Base-by-base conservation (phyloP, 2,113 vertebrate species). In the Erinaceus europaeus region DNA sequence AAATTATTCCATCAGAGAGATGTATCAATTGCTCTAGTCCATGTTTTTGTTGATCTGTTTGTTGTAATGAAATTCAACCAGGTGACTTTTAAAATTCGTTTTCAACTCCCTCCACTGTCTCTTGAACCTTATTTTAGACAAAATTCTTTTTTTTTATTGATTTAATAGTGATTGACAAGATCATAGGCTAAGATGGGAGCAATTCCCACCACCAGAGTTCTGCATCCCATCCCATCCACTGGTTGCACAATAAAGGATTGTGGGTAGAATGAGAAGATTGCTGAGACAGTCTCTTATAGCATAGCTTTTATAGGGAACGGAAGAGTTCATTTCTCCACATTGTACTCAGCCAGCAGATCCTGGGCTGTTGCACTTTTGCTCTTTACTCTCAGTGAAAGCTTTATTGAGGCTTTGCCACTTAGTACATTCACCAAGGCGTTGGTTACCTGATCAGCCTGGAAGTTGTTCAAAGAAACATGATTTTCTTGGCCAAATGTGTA, bases 401-500 rank as follows among this genome's bases (percentile, higher is more conserved):
- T 98, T 94, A n/a, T n/a, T n/a, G n/a, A 99, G 0, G 48, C 93
- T 55, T 96, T 98, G 94, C 95, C 86, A 82, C 96, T 98, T 52
- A 96, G 96, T n/a, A 98, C 52, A 0, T 94, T 97, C 90, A 98
- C 97, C 91, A 99, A 72, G 13, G 97, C 96, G 83, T 95, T 96
- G 69, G 97, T 98, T 87, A 99, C 98, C 94, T 99, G 98, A n/a
- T 99, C 98, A 40, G 94, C 92, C 0, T 79, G 98, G 36, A 99
- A 97, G 96, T 99, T 98, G 81, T 98, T 97, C 96, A 99, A 95
- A 0, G 97, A 85, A 73, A 99, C 75, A 2, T 97, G 98, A 80
- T 92, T 97, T 96, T 99, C 99, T 95, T 97, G 98, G 20, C 98
- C 99, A 65, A 98, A 98, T 29, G 97, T n/a, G n/a, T n/a, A n/a